phyloP scores from a whole-genome alignment of 2,113 vertebrate genomes.

The Dolichotis patagonum region DNA sequence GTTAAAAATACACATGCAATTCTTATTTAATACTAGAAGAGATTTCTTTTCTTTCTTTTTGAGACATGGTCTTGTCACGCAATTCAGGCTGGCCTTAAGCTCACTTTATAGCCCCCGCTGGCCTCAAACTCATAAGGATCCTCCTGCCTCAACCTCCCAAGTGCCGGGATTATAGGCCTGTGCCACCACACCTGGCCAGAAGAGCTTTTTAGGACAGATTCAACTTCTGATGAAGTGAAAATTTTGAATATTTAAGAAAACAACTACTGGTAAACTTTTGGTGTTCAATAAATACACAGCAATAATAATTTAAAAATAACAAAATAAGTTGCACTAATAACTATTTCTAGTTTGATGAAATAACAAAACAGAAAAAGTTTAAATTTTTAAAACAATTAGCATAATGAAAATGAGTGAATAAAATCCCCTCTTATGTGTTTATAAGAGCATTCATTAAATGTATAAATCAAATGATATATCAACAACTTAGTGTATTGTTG shows the following conservation, averaged over 20 bases:
- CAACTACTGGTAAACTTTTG: not conserved
- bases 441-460: not conserved
- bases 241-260: conserved; percentile 12
- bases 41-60: too few relatives aligned
- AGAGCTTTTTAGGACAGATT: not conserved
- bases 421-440: not conserved
- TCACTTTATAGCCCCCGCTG: too few relatives aligned
- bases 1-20: not conserved
- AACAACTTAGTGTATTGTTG: conserved; percentile 5
- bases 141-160: too few relatives aligned
- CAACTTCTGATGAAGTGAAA: conserved; percentile 15
- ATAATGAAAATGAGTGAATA: not conserved
- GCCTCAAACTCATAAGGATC: too few relatives aligned
- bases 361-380: conserved; percentile 5
- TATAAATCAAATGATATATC: not conserved
- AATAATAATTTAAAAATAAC: not conserved
- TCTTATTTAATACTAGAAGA: not conserved
- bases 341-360: not conserved
- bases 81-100: too few relatives aligned
- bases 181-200: not conserved
- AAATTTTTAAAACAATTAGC: not conserved
- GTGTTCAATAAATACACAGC: conserved; percentile 5
- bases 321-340: not conserved
- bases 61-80: too few relatives aligned
- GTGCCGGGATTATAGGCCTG: too few relatives aligned